These are phyloP conservation scores for Gymnoscopelus braueri DNA, from an alignment of 2,797 vertebrate species.

Conservation along the genomic window DNA sequence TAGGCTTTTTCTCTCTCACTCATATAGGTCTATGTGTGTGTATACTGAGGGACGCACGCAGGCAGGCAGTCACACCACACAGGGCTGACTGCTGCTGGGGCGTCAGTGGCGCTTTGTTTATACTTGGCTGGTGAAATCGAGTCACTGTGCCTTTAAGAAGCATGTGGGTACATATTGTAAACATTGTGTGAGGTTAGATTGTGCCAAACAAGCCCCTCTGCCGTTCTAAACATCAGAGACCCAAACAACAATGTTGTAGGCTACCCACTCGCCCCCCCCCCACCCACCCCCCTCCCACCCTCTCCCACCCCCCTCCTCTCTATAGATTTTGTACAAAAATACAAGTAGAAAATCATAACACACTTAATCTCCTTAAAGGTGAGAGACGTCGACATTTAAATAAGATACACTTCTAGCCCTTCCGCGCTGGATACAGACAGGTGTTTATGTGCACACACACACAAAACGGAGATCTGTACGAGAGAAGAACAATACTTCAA, in stretches of 20 bases:
- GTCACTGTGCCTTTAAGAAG: constrained; percentile 99
- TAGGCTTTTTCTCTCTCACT: constrained; percentile 38
- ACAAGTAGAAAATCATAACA: constrained; percentile 99
- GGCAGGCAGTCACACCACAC: constrained; percentile 70
- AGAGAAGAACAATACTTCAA: constrained; percentile 84
- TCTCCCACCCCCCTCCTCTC: constrained; percentile 87
- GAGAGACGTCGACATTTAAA: constrained; percentile 99
- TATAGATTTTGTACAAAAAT: constrained; percentile 99
- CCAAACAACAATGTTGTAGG: constrained; percentile 91
- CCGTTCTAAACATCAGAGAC: constrained; percentile 91
- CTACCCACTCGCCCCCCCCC: constrained; percentile 87
- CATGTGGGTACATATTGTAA: constrained; percentile 99
- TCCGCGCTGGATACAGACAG: constrained; percentile 97
- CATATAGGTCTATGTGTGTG: constrained; percentile 43
- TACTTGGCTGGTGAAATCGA: constrained; percentile 85
- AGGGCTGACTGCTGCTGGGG: constrained; percentile 52
- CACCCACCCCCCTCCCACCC: constrained; percentile 79
- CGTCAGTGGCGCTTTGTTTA: constrained; percentile 71
- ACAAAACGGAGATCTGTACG: constrained; percentile 85
- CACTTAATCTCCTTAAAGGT: constrained; percentile 95
- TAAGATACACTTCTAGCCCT: constrained; percentile 99
- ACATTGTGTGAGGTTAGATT: constrained; percentile 97
- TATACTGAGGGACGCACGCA: constrained; percentile 56
- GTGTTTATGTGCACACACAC: constrained; percentile 87
- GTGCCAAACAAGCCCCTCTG: constrained; percentile 92